Base-by-base conservation (phyloP, 2,113 vertebrate genomes). In the Gobiocypris rarus region DNA sequence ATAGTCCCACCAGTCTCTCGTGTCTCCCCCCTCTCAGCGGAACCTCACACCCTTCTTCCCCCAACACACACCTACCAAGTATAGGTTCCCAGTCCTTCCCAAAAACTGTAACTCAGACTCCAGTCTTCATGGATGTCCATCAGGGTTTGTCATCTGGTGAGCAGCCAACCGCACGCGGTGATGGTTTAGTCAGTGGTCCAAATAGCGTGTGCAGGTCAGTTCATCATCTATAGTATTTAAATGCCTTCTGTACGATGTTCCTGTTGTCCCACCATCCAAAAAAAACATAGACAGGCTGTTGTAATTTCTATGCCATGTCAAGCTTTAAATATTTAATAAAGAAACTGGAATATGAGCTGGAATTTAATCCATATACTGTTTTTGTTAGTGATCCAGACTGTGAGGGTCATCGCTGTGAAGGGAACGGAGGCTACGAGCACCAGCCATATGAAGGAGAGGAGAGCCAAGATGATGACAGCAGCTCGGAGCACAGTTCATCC, bases 401-500 rank as follows among this genome's bases (percentile, higher is more conserved):
- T 19, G 98, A 99, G 91, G 97, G 97, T 45, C 98, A 99, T 89
- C 96, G 96, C 82, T 99, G 97, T 73, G 97, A 98, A 88, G 97
- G 95, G 41, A 97, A 93, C 17, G 94, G 94, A 54, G 93, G 94
- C 0, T 99, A 97, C 0, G 97, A 97, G 85, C 97, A 97, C 10
- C 97, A 96, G 88, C 95, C 95, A 10, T 98, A 97, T 4, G 97
- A 98, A 3, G 97, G 97, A 13, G 97, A 98, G 67, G 98, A 99
- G 89, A 99, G 96, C 81, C 97, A 95, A 14, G 98, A 99, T 1
- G 98, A 99, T 87, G 98, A 99, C 87, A 99, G 98, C 93, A 99
- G 98, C 91, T 99, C 98, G 0, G 98, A 99, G 89, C 97, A 99
- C 79, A 99, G 98, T 92, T 99, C 98, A 45, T 97, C 97, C 92